Conservation (phyloP, 2,888 invertebrate species). For the Epistrophe grossulariae region DNA sequence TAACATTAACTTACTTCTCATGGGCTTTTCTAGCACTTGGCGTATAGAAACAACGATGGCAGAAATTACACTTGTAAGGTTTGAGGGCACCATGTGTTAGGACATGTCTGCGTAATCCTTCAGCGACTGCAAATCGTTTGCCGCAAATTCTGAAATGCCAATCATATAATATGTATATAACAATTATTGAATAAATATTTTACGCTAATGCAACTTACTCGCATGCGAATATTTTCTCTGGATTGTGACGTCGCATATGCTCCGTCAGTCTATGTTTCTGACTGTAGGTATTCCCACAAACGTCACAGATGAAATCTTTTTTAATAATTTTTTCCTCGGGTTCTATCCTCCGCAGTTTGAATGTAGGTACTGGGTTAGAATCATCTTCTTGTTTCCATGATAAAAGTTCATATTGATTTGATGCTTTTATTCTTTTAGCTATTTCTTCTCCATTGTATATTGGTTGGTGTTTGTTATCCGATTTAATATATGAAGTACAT, state of each 20-base stretch:
- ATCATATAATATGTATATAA: background rate
- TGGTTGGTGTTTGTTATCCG: background rate
- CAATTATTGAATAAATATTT: background rate
- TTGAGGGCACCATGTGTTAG: conserved; percentile 81
- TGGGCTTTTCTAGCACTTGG: conserved; percentile 82
- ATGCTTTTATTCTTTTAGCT: conserved; percentile 54
- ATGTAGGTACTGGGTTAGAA: conserved; percentile 58
- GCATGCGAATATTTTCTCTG: conserved; percentile 80
- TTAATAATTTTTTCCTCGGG: conserved; percentile 1
- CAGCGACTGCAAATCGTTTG: conserved; percentile 80
- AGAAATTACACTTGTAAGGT: conserved; percentile 81
- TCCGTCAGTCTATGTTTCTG: conserved; percentile 82
- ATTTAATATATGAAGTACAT: background rate
- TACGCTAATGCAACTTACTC: conserved; percentile 78
- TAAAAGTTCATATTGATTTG: conserved; percentile 61
- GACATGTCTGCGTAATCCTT: conserved; percentile 81
- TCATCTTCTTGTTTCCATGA: conserved; percentile 57
- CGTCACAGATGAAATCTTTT: conserved; percentile 80
- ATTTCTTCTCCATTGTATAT: conserved; percentile 54
- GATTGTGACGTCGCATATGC: conserved; percentile 81
- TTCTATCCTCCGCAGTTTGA: conserved; percentile 53
- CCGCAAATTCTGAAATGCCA: conserved; percentile 79
- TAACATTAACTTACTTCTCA: conserved; percentile 79
- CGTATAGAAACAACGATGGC: conserved; percentile 81
- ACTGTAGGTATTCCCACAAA: conserved; percentile 81